Evolutionary conservation across 2,888 invertebrate genomes (phyloP), one percentile per base, ranked within the genome.

Genomic region (Dynastes tityus): DNA sequence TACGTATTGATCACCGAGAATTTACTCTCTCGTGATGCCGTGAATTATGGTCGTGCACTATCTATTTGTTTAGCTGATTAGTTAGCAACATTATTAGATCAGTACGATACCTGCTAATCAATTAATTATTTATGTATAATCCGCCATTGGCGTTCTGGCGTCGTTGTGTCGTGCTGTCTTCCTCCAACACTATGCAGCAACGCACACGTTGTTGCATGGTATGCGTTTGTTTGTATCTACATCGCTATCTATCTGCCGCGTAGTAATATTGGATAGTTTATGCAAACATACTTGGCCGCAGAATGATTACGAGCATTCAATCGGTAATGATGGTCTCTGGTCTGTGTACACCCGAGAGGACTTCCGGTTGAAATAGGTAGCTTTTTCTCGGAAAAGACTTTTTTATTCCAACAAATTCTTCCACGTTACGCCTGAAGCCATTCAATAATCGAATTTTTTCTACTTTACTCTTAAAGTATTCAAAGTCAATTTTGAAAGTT

Each of bases 11-110:
- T 88, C 88, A 88, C 84, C 67, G 85, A 86, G 86, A 87, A 87
- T 87, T 88, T 88, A 87, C 87, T 87, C 87, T 86, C 87, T 86
- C 85, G 83, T 86, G 87, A 87, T 87, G 87, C 87, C 86, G 87
- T 89, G 88, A 89, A 88, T 89, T 88, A 89, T 89, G 88, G 88
- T 87, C 85, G 88, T 87, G 87, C 88, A 87, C 88, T 89, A 89
- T 89, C 89, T 89, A 88, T 89, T 89, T 89, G 89, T 89, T 89
- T 89, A 88, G 88, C 88, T 89, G 89, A 89, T 89, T 89, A 89
- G 89, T 88, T 88, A 88, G 88, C 88, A 88, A 88, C 89, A 87
- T 88, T 89, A 89, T 89, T 89, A 89, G 89, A 89, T 89, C 88
- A 87, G 84, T 85, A 85, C 88, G 88, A 89, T 88, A 89, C 88